Percentiles rank a stretch among this genome's conserved stretches.
Evolutionary conservation across 2,113 vertebrate species (phyloP).

Genomic region (Cyprinodon brontotheroides): DNA sequence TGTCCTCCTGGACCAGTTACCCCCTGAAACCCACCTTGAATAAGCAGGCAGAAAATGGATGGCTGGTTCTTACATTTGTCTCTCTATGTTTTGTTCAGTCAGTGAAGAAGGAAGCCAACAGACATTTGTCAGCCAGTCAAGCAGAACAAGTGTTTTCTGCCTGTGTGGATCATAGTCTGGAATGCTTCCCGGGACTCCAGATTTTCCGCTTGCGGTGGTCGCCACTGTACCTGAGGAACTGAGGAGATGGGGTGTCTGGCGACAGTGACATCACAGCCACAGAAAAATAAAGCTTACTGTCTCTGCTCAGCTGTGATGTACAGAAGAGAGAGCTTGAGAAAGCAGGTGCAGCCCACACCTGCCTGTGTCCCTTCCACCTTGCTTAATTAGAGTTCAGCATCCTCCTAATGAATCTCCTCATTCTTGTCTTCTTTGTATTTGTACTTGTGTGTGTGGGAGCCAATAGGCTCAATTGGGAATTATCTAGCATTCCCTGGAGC

Average conservation of each 20-base stretch:
- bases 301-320: slow-evolving; percentile 13
- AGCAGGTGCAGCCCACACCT: slow-evolving; percentile 81
- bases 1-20: background rate
- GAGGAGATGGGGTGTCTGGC: slow-evolving; percentile 19
- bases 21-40: background rate
- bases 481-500: slow-evolving; percentile 69
- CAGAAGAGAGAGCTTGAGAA: slow-evolving; percentile 38
- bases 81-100: slow-evolving; percentile 37
- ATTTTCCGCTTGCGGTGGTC: slow-evolving; percentile 55
- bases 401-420: slow-evolving; percentile 77
- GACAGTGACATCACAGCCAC: slow-evolving; percentile 48
- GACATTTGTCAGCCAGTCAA: slow-evolving; percentile 50
- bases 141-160: slow-evolving; percentile 40
- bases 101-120: slow-evolving; percentile 20
- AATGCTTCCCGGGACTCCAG: slow-evolving; percentile 31
- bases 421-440: slow-evolving; percentile 42
- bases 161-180: slow-evolving; percentile 47
- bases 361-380: slow-evolving; percentile 63
- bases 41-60: background rate
- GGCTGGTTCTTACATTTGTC: slow-evolving; percentile 34
- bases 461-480: slow-evolving; percentile 73
- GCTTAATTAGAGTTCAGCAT: slow-evolving; percentile 79
- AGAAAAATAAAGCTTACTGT: slow-evolving; percentile 48
- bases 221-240: slow-evolving; percentile 41
- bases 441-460: slow-evolving; percentile 53